These are phyloP conservation scores for Aeoliscus strigatus DNA, from an alignment of 2,797 vertebrate genomes.

Conservation along the genomic window DNA sequence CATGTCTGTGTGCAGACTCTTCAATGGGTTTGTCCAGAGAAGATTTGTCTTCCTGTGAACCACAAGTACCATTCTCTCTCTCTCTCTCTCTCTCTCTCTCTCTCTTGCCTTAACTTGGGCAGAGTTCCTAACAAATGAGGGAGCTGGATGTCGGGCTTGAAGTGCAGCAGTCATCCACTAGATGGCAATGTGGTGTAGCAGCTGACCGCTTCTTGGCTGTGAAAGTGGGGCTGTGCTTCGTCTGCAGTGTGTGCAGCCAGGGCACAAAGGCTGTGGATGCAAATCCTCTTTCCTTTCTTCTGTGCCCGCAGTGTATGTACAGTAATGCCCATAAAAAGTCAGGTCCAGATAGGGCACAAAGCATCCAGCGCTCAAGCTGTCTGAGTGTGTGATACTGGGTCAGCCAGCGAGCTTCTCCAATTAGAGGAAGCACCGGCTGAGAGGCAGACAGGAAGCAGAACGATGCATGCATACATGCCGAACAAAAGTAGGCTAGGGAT, in stretches of 20 bases:
- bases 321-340: constrained; percentile 65
- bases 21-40: too few relatives aligned
- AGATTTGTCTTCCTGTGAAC: too few relatives aligned
- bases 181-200: constrained; percentile 61
- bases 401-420: constrained; percentile 56
- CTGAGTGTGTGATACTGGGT: constrained; percentile 49
- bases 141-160: constrained; percentile 12
- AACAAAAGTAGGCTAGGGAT: constrained; percentile 52
- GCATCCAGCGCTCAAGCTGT: constrained; percentile 59
- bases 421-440: constrained; percentile 53
- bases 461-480: constrained; percentile 43
- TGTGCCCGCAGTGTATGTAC: constrained; percentile 59
- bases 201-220: constrained; percentile 13
- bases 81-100: too few relatives aligned
- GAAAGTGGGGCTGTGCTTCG: constrained; percentile 46
- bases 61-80: too few relatives aligned
- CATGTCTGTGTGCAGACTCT: too few relatives aligned
- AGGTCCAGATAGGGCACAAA: constrained; percentile 59
- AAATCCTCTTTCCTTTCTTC: constrained; percentile 52
- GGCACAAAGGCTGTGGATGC: constrained; percentile 56
- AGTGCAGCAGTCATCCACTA: constrained; percentile 26
- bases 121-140: constrained; percentile 7
- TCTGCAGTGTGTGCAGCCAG: constrained; percentile 62
- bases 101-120: too few relatives aligned
- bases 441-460: constrained; percentile 44